These are phyloP conservation scores for Dioctria rufipes DNA, from an alignment of 2,888 invertebrate species.

Conservation along the genomic window DNA sequence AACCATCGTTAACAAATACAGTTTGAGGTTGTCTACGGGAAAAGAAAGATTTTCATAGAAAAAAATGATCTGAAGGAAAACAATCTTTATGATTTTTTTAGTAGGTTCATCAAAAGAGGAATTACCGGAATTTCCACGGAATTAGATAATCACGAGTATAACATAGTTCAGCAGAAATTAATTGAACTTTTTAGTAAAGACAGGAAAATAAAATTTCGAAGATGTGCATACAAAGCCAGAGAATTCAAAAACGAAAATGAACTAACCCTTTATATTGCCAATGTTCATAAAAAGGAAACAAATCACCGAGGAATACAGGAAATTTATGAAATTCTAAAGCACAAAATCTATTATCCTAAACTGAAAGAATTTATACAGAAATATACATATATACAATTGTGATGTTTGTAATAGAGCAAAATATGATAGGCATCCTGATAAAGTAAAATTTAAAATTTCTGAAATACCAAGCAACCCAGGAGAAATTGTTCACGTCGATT, in stretches of 20 bases:
- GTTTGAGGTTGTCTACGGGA: background rate
- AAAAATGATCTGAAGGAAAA: background rate
- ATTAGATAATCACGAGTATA: background rate
- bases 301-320: conserved; percentile 10
- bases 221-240: background rate
- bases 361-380: conserved; percentile 4
- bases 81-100: no score
- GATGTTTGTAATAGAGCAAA: conserved; percentile 13
- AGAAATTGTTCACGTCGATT: conserved; percentile 18
- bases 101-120: no score
- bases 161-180: background rate
- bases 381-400: conserved; percentile 2
- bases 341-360: background rate
- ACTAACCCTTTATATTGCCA: background rate
- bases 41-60: background rate
- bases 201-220: background rate
- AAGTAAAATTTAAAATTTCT: conserved; percentile 7
- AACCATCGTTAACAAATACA: no score
- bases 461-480: conserved; percentile 14
- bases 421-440: conserved; percentile 14
- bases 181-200: background rate
- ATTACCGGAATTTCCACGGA: no score
- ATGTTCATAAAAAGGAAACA: conserved; percentile 7
- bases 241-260: background rate
- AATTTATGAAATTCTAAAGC: background rate